Evolutionary conservation across 2,888 invertebrate species (phyloP), one percentile per base, ranked within the genome.

Genomic region (Hirtodrosophila alboralis): DNA sequence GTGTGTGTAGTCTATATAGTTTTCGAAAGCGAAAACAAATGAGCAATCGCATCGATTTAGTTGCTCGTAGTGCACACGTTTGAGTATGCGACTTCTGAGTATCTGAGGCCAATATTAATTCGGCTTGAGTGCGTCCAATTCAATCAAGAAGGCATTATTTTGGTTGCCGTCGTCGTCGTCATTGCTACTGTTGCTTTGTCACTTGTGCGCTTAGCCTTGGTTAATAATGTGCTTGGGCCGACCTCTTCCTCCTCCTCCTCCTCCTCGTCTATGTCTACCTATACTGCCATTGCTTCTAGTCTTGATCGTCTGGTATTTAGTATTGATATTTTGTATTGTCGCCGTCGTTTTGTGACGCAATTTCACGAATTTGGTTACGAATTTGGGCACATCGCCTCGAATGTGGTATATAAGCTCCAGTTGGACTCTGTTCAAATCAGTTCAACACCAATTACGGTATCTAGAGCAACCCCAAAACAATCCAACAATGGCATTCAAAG

Each of bases 401-500:
- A 53, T 47, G 74, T 77, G 63, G 80, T 89, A 88, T 88, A 89
- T 74, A 88, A 89, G 86, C 74, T 60, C 49, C 60, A 70, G 65
- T 81, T 77, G 75, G 83, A 75, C 66, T 40, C 41, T 62, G 64
- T 77, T 72, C 67, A 73, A 87, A 78, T 87, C 90, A 90, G 90
- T 89, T 88, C 84, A 87, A 68, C 70, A 73, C 85, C 88, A 80
- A 66, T 81, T 89, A 74, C 86, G 84, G 87, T 87, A 89, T 88
- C 80, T 88, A 88, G 89, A 89, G 88, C 88, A 89, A 71, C 75
- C 66, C 52, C 51, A 43, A 61, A 51, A 27, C 56, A 65, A 63
- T 14, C 41, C 47, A 70, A 70, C 28, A 75, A 90, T 90, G 90
- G 88, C 89, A 85, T 89, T 89, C 87, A 90, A 90, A 89, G 90